Percentiles rank a stretch among this genome's conserved stretches.
Conservation (phyloP, 2,797 vertebrate genomes). For the Sus cebifrons region DNA sequence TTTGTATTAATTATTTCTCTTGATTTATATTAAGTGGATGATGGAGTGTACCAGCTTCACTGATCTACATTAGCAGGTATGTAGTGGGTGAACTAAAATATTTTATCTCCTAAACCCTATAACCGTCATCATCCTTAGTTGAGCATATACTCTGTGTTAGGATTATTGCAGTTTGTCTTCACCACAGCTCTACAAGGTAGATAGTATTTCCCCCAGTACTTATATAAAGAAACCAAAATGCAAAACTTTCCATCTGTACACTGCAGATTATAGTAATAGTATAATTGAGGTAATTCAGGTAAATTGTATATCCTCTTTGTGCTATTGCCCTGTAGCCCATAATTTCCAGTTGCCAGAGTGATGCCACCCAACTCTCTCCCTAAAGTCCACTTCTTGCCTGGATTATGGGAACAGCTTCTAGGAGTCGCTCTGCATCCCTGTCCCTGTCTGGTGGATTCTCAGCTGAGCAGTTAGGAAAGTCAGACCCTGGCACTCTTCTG, state of each 20-base stretch:
- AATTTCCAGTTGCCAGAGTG: not conserved
- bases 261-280: not conserved
- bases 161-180: not conserved
- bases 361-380: not conserved
- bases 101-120: not conserved
- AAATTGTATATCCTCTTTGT: not conserved
- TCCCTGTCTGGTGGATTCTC: not conserved
- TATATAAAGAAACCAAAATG: not conserved
- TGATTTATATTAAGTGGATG: not conserved
- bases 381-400: not conserved
- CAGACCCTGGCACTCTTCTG: not conserved
- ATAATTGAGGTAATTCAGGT: not conserved
- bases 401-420: not conserved
- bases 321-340: not conserved
- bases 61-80: not conserved
- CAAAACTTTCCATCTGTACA: not conserved
- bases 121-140: not conserved
- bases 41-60: not conserved
- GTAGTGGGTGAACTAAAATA: not conserved
- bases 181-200: not conserved
- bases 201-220: not conserved
- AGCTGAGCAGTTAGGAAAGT: not conserved
- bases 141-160: not conserved
- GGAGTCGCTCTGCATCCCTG: not conserved
- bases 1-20: conserved; percentile 31